A percentile compares a stretch with the other conserved stretches of the same genome.
phyloP scores from a whole-genome alignment of 1,140 invertebrate species.

The Ips typographus region DNA sequence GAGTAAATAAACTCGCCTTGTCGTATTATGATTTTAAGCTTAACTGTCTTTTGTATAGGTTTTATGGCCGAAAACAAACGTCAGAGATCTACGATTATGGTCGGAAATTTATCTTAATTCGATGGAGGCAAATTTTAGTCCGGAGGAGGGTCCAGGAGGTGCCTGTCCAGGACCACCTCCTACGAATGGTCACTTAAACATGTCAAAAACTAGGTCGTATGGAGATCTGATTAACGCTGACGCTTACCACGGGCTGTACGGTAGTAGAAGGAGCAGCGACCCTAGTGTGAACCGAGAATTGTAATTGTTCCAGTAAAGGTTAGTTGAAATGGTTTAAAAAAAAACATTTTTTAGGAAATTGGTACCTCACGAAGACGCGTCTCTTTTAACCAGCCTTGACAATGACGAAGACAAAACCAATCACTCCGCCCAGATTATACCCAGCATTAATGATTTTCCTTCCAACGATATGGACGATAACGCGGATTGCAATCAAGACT shows the following conservation, averaged over 20 bases:
- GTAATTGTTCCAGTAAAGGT: constrained; percentile 39
- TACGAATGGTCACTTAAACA: constrained; percentile 44
- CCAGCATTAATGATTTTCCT: constrained; percentile 34
- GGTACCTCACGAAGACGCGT: background rate
- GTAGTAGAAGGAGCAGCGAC: constrained; percentile 75
- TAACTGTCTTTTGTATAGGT: too few species aligned
- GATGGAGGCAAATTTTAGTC: constrained; percentile 52
- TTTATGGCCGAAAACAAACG: constrained; percentile 81
- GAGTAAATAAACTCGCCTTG: constrained; percentile 31
- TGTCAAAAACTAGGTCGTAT: constrained; percentile 79
- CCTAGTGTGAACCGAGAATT: constrained; percentile 73
- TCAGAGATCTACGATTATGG: constrained; percentile 83
- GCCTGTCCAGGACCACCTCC: constrained; percentile 42
- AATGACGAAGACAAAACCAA: constrained; percentile 8
- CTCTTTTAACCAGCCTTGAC: background rate
- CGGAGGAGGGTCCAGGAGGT: constrained; percentile 34
- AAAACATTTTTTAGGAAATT: constrained; percentile 16
- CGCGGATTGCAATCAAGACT: constrained; percentile 42
- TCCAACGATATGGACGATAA: constrained; percentile 38
- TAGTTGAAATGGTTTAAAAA: too few species aligned
- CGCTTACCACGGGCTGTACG: constrained; percentile 38
- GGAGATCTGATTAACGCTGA: constrained; percentile 69
- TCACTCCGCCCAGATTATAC: background rate
- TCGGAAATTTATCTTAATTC: constrained; percentile 78
- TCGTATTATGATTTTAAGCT: too few species aligned